Base-by-base conservation (phyloP, 2,888 invertebrate species). In the Macaria liturata region DNA sequence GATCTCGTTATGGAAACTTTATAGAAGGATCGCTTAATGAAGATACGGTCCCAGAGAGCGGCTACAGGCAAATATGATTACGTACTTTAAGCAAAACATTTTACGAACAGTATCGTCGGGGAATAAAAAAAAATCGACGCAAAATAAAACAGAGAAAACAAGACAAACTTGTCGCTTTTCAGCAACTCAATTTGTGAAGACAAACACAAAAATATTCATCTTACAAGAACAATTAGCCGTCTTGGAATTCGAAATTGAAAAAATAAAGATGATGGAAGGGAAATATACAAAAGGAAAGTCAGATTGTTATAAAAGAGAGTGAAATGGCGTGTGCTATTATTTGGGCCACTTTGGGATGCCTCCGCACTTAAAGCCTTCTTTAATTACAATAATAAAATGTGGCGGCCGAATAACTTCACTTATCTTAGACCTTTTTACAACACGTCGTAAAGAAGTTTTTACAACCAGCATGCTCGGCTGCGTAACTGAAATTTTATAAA, bases 341-440 rank as follows among this genome's bases (percentile, higher is more conserved):
- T 61, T 54, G 50, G 34, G 61, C 45, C 32, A 50, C 34, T 54
- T 61, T 54, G 50, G 34, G 61, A 45, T 37, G 54, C 34, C 51
- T 9, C 47, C 51, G 61, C 61, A 57, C 65, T 65, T 56, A 58
- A 54, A 52, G 57, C 4, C 55, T 40, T 61, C 61, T 76, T 76
- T 79, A 78, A 80, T 80, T 77, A 76, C 69, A 57, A 57, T 62
- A 73, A 76, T 75, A 75, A 42, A 73, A 65, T 61, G 63, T 65
- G 62, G 61, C 65, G 55, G 47, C 50, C 52, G 63, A 67, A 67
- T 63, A 63, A 64, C 57, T 63, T 64, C 67, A 66, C 58, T 62
- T 60, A 55, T 60, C 57, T 59, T 50, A 43, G 53, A 60, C 61
- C 32, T 60, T 71, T 68, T 66, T 67, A 69, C 50, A 61, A 39